A percentile compares a stretch with the other conserved stretches of the same genome.
Evolutionary conservation across 2,113 vertebrate species (phyloP).

Genomic region (Abramis brama): DNA sequence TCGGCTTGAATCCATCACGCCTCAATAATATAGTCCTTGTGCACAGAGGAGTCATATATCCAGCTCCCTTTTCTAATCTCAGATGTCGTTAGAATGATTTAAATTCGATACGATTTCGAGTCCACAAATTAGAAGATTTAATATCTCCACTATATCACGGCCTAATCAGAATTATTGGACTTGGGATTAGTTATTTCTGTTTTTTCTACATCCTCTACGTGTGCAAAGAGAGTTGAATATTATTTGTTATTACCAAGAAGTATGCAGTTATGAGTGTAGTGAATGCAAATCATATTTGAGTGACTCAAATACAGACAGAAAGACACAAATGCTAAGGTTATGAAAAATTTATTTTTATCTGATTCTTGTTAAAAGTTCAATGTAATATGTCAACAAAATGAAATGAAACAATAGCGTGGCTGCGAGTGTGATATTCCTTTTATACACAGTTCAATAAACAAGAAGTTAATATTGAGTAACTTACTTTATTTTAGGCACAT

Average conservation of each 20-base stretch:
- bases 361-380: background rate
- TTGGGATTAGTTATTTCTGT: slow-evolving; percentile 8
- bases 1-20: slow-evolving; percentile 65
- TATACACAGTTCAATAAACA: background rate
- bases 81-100: slow-evolving; percentile 69
- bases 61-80: slow-evolving; percentile 66
- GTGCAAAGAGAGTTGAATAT: background rate
- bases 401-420: background rate
- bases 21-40: slow-evolving; percentile 66
- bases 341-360: background rate
- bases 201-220: slow-evolving; percentile 16
- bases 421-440: background rate
- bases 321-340: background rate
- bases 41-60: slow-evolving; percentile 67
- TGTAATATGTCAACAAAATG: background rate
- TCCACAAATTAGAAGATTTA: slow-evolving; percentile 57
- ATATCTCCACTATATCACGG: slow-evolving; percentile 56
- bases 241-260: background rate
- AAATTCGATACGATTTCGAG: slow-evolving; percentile 60
- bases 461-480: background rate
- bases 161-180: slow-evolving; percentile 53
- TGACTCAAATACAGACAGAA: background rate
- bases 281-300: slow-evolving; percentile 29
- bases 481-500: no score
- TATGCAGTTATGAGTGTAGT: background rate